Evolutionary conservation across 2,113 vertebrate species (phyloP).

Genomic region (Rousettus leschenaultii): DNA sequence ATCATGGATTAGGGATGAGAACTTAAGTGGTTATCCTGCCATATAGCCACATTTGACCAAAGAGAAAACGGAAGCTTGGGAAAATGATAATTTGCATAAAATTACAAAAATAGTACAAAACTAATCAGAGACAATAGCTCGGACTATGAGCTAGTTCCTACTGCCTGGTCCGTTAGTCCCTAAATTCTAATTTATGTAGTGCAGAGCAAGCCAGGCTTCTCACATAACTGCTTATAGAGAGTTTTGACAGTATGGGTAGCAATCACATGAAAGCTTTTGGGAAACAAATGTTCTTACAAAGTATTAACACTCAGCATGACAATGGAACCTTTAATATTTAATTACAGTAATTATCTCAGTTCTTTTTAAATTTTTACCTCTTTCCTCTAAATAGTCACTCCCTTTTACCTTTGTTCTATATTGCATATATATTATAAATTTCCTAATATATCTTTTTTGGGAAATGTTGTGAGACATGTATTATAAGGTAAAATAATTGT

Average conservation of each 20-base stretch:
- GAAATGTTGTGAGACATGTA: neutral
- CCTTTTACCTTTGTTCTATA: neutral
- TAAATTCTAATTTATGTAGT: neutral
- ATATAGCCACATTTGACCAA: neutral
- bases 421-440: neutral
- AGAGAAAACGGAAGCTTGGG: neutral
- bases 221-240: neutral
- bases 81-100: neutral
- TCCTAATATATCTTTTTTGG: neutral
- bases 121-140: neutral
- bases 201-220: neutral
- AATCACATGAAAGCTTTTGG: neutral
- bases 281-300: neutral
- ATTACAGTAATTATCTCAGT: neutral
- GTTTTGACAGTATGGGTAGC: neutral
- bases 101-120: neutral
- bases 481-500: neutral
- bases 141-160: neutral
- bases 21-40: neutral
- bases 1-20: neutral
- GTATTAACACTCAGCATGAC: neutral
- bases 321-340: neutral
- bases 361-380: neutral
- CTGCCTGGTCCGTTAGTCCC: neutral
- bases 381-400: neutral